Evolutionary conservation across 2,113 vertebrate genomes (phyloP).

Genomic region (Monopterus albus): DNA sequence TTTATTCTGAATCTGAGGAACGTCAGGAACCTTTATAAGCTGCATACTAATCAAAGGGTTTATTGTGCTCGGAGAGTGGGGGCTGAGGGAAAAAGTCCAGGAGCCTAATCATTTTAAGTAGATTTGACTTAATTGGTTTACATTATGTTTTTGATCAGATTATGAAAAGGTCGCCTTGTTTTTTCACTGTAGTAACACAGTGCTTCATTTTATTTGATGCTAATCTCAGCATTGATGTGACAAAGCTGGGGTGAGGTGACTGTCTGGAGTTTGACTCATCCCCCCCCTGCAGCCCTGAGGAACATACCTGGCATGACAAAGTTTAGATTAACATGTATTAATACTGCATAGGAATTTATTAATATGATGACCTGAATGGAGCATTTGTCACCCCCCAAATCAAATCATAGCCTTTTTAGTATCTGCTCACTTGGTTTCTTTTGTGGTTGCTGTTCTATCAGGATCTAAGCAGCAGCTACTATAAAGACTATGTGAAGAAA

Average conservation of each 20-base stretch:
- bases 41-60: constrained; percentile 46
- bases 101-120: constrained; percentile 80
- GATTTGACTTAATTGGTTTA: constrained; percentile 82
- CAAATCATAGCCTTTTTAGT: not conserved
- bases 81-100: constrained; percentile 62
- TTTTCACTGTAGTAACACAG: constrained; percentile 72
- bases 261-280: constrained; percentile 2
- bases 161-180: constrained; percentile 77
- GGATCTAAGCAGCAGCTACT: constrained; percentile 82
- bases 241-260: constrained; percentile 47
- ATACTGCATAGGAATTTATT: no score
- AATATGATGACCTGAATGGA: no score
- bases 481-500: constrained; percentile 86
- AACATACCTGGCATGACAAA: no score
- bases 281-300: no score
- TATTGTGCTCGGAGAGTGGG: constrained; percentile 43
- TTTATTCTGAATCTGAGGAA: constrained; percentile 42
- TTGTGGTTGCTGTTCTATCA: constrained; percentile 50
- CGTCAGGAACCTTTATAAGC: constrained; percentile 43
- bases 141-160: constrained; percentile 76
- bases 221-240: constrained; percentile 71
- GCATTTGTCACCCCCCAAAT: no score
- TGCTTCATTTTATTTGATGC: constrained; percentile 73
- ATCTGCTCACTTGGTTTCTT: not conserved
- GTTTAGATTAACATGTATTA: no score